A percentile compares a stretch with the other conserved stretches of the same genome.
phyloP scores from a whole-genome alignment of 1,140 invertebrate species.

The Ptiloglossa arizonensis region DNA sequence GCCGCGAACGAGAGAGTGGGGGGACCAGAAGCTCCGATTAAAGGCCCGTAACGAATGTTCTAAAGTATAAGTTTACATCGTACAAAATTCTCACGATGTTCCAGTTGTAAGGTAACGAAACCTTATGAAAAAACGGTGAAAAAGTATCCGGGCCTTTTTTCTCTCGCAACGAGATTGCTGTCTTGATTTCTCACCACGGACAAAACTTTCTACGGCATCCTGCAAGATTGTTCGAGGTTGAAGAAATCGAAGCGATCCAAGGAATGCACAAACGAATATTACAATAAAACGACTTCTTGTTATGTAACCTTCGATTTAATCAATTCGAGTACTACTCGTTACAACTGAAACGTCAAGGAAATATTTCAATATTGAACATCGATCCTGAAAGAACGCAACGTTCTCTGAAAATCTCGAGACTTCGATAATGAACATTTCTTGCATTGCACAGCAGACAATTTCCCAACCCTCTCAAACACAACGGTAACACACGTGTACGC shows the following conservation, averaged over 20 bases:
- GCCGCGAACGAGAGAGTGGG: too few species aligned
- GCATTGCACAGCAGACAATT: too few species aligned
- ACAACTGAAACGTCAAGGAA: too few species aligned
- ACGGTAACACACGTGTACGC: too few species aligned
- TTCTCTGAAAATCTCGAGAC: too few species aligned
- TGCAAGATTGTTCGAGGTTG: conserved; percentile 24
- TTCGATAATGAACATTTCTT: too few species aligned
- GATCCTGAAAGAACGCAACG: too few species aligned
- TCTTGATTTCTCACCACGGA: conserved; percentile 24
- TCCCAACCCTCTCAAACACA: too few species aligned
- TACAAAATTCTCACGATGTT: conserved; percentile 32
- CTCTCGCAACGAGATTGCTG: conserved; percentile 9
- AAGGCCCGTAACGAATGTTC: neutral
- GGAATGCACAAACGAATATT: neutral
- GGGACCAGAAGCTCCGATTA: too few species aligned
- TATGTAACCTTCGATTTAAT: neutral
- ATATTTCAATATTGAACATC: too few species aligned
- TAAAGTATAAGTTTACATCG: neutral
- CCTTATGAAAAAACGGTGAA: conserved; percentile 20
- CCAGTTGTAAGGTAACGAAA: conserved; percentile 34
- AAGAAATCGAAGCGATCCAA: neutral
- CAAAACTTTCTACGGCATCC: conserved; percentile 55
- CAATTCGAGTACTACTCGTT: neutral
- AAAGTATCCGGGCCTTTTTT: neutral
- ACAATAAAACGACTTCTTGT: neutral